These are phyloP conservation scores for Synanthedon andrenaeformis DNA, from an alignment of 2,888 invertebrate genomes.

Conservation along the genomic window DNA sequence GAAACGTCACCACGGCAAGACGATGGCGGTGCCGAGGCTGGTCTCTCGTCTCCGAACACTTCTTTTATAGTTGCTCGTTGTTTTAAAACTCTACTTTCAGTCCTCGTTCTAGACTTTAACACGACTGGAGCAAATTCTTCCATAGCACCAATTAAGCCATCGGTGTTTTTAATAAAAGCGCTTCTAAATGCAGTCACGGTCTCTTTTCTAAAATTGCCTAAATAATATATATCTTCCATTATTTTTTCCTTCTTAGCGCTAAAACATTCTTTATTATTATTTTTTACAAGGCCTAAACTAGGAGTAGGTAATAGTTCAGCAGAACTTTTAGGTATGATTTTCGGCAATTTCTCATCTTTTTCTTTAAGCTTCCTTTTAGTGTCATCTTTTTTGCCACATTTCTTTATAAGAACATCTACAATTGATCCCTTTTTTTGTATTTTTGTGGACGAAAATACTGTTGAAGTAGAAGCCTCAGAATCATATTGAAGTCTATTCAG, in stretches of 20 bases:
- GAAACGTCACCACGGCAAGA: conserved; percentile 65
- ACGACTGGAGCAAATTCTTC: conserved; percentile 78
- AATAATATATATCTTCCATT: conserved; percentile 70
- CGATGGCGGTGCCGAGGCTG: conserved; percentile 84
- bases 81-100: conserved; percentile 77
- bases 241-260: conserved; percentile 58
- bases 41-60: conserved; percentile 83
- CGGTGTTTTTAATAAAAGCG: conserved; percentile 74
- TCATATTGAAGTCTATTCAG: conserved; percentile 70
- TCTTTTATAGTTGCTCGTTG: conserved; percentile 84
- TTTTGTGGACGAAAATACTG: conserved; percentile 72
- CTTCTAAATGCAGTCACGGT: conserved; percentile 76
- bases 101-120: conserved; percentile 79
- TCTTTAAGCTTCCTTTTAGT: conserved; percentile 67
- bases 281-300: conserved; percentile 63
- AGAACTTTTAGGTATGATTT: conserved; percentile 58
- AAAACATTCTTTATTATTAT: conserved; percentile 46
- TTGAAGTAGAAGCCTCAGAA: conserved; percentile 76
- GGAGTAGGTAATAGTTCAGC: conserved; percentile 75
- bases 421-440: conserved; percentile 70
- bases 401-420: conserved; percentile 75
- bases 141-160: conserved; percentile 67
- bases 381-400: conserved; percentile 72
- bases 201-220: conserved; percentile 76
- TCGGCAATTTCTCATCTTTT: conserved; percentile 67